A percentile compares a stretch with the other conserved stretches of the same genome.
Evolutionary conservation across 2,888 invertebrate genomes (phyloP).

Genomic region (Hyles lineata): DNA sequence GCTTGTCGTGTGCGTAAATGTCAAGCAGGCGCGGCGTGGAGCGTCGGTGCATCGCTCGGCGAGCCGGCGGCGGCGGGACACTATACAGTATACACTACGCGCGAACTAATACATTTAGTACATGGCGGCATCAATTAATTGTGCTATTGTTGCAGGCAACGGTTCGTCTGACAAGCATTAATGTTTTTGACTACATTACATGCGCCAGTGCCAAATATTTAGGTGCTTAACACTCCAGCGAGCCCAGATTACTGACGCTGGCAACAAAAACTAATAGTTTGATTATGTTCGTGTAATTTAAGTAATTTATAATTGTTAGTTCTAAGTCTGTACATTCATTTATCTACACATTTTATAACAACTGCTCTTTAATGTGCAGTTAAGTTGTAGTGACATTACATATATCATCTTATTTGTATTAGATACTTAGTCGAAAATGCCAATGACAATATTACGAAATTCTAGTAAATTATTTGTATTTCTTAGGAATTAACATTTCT

Average conservation of each 20-base stretch:
- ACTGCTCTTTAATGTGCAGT: too few relatives aligned
- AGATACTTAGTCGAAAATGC: too few relatives aligned
- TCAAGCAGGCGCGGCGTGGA: slow-evolving; percentile 29
- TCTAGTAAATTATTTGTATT: too few relatives aligned
- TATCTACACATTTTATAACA: neutral
- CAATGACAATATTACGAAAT: too few relatives aligned
- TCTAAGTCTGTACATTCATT: neutral
- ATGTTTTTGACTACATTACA: slow-evolving; percentile 27
- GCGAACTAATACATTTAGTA: slow-evolving; percentile 39
- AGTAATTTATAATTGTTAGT: neutral
- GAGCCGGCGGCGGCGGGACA: neutral
- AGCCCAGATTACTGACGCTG: neutral
- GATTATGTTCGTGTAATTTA: neutral
- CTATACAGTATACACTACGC: slow-evolving; percentile 43
- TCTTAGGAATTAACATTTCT: too few relatives aligned
- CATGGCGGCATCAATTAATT: slow-evolving; percentile 53
- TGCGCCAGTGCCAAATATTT: slow-evolving; percentile 18
- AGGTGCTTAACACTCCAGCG: neutral
- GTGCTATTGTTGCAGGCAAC: slow-evolving; percentile 53
- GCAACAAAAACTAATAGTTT: neutral
- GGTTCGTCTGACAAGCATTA: slow-evolving; percentile 47
- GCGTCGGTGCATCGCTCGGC: slow-evolving; percentile 40
- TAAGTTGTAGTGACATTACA: too few relatives aligned
- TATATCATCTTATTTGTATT: too few relatives aligned
- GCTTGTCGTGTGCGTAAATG: slow-evolving; percentile 29